A percentile compares a stretch with the other conserved stretches of the same genome.
Conservation (phyloP, 2,113 vertebrate species). For the Terrapene triunguis region DNA sequence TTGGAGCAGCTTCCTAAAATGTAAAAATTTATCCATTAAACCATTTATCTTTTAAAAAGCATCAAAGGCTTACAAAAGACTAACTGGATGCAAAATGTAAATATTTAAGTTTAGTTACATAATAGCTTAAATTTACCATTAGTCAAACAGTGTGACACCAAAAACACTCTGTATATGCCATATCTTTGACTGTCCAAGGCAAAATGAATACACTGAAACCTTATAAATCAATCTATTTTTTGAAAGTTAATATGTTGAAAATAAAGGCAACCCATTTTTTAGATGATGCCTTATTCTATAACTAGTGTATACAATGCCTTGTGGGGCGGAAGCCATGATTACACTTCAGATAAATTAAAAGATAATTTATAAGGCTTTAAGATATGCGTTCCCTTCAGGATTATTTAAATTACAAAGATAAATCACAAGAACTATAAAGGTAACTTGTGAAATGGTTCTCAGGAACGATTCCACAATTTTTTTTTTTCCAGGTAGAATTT, state of each 20-base stretch:
- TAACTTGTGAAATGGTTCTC: background rate
- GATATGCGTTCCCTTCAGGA: background rate
- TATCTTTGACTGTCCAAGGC: background rate
- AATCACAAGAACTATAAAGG: background rate
- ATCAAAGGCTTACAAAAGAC: background rate
- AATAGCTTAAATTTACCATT: background rate
- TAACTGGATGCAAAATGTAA: background rate
- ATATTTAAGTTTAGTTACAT: background rate
- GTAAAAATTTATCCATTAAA: background rate
- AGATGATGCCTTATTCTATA: background rate
- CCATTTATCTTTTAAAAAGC: background rate
- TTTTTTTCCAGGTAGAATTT: background rate
- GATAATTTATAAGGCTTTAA: background rate
- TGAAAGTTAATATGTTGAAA: background rate
- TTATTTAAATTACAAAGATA: background rate
- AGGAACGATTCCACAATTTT: background rate
- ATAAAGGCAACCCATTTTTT: background rate
- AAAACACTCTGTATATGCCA: background rate
- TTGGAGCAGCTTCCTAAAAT: background rate
- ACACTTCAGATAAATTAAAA: background rate
- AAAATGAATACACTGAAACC: background rate
- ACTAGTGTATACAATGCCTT: background rate
- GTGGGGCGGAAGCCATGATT: background rate
- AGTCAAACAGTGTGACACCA: background rate
- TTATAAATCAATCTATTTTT: background rate